Evolutionary conservation across 2,797 vertebrate genomes (phyloP), one percentile per base, ranked within the genome.

Genomic region (Hapalemur alaotrensis): DNA sequence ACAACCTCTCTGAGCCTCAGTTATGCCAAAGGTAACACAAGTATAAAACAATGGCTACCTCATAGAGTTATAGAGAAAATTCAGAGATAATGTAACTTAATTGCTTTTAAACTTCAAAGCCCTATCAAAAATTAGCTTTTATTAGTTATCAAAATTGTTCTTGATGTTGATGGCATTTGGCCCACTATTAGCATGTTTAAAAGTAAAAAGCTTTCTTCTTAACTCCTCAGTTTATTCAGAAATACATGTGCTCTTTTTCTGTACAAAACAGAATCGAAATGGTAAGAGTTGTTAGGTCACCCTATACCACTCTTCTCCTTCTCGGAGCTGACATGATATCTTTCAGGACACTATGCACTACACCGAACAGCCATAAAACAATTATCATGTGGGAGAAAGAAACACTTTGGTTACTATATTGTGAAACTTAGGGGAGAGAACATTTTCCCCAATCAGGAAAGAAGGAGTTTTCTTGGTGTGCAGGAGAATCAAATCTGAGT

Each of bases 331-430:
- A 20, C 28, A 4, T 92, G 50, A 87, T 43, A 93, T 41, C n/a
- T 84, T 84, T 50, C n/a, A 85, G 80, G 38, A 9, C 50, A 87
- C 14, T 89, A 54, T 83, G 18, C 52, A 91, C 70, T 85, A 46
- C 25, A 25, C 32, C 81, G 8, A 83, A 94, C 93, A 96, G 32
- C 65, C 70, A 91, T 43, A 57, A 89, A 94, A 78, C 48, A 94
- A 93, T 89, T 61, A 84, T 65, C 78, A 88, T 25, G 38, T 72
- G 35, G 65, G n/a, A 91, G 52, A 86, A 93, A 76, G 28, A 50
- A 10, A 50, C 41, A 83, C 9, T 91, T 89, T 15, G 30, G 11
- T 89, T 48, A 63, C 30, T 69, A 38, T 38, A 48, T 72, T 86
- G 35, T 83, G 46, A 30, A 94, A 82, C 76, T 88, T 70, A 82